Conservation (phyloP, 1,140 invertebrate genomes). For the Drosophila sechellia region DNA sequence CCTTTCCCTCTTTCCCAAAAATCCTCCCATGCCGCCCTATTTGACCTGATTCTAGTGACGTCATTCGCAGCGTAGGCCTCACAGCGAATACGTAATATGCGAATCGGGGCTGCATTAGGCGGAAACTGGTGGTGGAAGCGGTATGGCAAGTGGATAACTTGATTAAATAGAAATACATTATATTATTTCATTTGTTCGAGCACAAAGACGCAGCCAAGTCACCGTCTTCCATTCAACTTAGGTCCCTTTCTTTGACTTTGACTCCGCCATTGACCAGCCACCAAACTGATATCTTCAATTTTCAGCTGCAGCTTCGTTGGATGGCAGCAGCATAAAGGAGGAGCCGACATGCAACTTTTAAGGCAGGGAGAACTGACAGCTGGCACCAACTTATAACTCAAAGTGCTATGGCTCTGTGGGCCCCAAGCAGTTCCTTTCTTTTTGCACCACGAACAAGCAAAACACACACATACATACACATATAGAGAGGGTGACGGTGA, state of each 20-base stretch:
- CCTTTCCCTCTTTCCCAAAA: not conserved
- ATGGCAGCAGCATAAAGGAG: not conserved
- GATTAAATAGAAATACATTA: slow-evolving; percentile 37
- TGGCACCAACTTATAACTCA: slow-evolving; percentile 76
- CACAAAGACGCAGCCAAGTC: slow-evolving; percentile 7
- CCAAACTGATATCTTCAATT: slow-evolving; percentile 47
- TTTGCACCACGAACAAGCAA: slow-evolving; percentile 33
- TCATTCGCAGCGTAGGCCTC: slow-evolving; percentile 57
- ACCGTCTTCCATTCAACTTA: not conserved
- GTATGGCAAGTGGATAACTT: slow-evolving; percentile 32
- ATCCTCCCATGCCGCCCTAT: slow-evolving; percentile 1
- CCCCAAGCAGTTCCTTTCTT: slow-evolving; percentile 43
- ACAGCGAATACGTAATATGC: slow-evolving; percentile 53
- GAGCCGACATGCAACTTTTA: slow-evolving; percentile 57
- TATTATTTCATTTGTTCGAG: slow-evolving; percentile 18
- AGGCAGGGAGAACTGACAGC: slow-evolving; percentile 68
- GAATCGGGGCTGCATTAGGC: slow-evolving; percentile 42
- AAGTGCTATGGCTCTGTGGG: slow-evolving; percentile 48
- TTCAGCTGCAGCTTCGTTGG: slow-evolving; percentile 37
- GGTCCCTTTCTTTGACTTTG: slow-evolving; percentile 6
- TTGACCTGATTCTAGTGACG: slow-evolving; percentile 78
- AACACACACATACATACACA: slow-evolving; percentile 29
- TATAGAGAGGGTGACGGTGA: slow-evolving; percentile 23
- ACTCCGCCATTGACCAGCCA: slow-evolving; percentile 29
- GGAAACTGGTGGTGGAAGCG: not conserved